A percentile compares a stretch with the other conserved stretches of the same genome.
Conservation (phyloP, 2,113 vertebrate species). For the Centropristis striata region DNA sequence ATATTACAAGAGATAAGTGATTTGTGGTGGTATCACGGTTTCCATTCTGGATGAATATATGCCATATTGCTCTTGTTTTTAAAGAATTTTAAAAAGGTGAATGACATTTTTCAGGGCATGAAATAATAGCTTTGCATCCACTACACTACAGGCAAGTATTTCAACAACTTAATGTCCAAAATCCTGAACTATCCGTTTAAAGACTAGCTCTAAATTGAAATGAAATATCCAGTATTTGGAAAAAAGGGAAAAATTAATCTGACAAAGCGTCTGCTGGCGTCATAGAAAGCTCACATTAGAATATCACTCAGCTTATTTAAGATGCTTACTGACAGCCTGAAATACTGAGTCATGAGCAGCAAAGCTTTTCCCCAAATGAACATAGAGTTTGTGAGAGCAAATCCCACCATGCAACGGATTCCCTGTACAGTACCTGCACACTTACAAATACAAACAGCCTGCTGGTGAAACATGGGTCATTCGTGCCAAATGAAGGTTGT, state of each 20-base stretch:
- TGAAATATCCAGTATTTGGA: slow-evolving; percentile 1
- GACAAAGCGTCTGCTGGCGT: slow-evolving; percentile 1
- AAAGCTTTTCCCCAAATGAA: slow-evolving; percentile 24
- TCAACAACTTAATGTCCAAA: no score
- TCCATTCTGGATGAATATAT: no score
- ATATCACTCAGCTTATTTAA: slow-evolving; percentile 22
- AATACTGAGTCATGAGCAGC: slow-evolving; percentile 25
- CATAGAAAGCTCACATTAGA: background rate
- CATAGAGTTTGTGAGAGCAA: background rate
- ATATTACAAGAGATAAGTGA: background rate
- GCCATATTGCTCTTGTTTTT: no score
- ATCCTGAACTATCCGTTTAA: background rate
- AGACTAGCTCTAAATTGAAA: slow-evolving; percentile 7
- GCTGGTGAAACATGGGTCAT: background rate
- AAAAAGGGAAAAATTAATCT: slow-evolving; percentile 24
- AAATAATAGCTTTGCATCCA: no score
- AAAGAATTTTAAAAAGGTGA: no score
- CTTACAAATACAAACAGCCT: slow-evolving; percentile 6
- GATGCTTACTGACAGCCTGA: slow-evolving; percentile 10
- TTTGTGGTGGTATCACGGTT: no score
- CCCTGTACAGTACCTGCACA: background rate
- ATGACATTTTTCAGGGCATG: no score
- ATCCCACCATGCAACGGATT: background rate
- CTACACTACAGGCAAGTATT: no score
- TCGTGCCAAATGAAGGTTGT: slow-evolving; percentile 1